These are phyloP conservation scores for Battus philenor DNA, from an alignment of 1,140 invertebrate species.

Conservation along the genomic window DNA sequence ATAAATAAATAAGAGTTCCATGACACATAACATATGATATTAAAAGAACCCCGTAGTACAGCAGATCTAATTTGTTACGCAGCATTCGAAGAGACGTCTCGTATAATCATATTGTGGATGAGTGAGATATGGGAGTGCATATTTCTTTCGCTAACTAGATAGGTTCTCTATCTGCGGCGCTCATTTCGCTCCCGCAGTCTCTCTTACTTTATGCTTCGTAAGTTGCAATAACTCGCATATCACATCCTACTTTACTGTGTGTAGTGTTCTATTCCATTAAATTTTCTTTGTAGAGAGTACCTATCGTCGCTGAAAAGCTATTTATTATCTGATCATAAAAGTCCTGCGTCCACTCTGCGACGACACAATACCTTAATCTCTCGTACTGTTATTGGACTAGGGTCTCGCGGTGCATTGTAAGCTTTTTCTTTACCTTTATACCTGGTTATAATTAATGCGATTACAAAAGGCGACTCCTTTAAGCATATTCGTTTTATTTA, in stretches of 20 bases:
- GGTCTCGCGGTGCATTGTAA: constrained; percentile 34
- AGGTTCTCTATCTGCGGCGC: constrained; percentile 7
- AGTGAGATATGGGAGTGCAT: constrained; percentile 39
- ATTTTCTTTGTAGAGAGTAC: constrained; percentile 24
- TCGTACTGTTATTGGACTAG: constrained; percentile 32
- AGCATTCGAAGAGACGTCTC: constrained; percentile 27
- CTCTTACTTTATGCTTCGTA: neutral
- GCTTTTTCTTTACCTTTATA: neutral
- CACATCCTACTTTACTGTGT: neutral
- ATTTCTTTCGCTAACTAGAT: constrained; percentile 25
- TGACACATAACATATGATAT: too few relatives aligned
- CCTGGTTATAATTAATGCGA: neutral
- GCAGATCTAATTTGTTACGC: constrained; percentile 38
- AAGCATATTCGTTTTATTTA: too few relatives aligned
- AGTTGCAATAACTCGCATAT: constrained; percentile 3
- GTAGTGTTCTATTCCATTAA: constrained; percentile 7
- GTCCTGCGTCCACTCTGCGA: constrained; percentile 23
- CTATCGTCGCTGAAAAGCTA: constrained; percentile 32
- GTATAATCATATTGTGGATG: constrained; percentile 36
- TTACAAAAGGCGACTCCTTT: neutral
- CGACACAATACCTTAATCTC: constrained; percentile 44
- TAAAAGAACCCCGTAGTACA: constrained; percentile 19
- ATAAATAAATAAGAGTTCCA: too few relatives aligned
- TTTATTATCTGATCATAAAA: constrained; percentile 46
- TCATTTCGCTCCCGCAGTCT: neutral